These are phyloP conservation scores for Drosophila prosaltans DNA, from an alignment of 1,140 invertebrate genomes.

Conservation along the genomic window DNA sequence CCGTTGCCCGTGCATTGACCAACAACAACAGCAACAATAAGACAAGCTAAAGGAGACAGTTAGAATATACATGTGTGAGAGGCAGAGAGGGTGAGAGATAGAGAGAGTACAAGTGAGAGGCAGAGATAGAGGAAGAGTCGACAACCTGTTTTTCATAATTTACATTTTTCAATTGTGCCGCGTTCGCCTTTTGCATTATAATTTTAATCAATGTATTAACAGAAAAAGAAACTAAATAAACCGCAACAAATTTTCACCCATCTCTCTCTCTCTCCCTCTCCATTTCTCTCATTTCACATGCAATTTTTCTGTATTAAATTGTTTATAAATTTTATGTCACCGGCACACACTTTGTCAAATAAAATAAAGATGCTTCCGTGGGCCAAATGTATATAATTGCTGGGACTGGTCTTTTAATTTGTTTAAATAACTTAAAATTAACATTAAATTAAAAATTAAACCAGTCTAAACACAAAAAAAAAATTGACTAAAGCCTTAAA, in stretches of 20 bases:
- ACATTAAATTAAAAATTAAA: slow-evolving; percentile 20
- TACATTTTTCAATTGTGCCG: slow-evolving; percentile 49
- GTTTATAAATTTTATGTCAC: slow-evolving; percentile 15
- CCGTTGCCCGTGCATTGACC: slow-evolving; percentile 48
- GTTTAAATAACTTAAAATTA: slow-evolving; percentile 52
- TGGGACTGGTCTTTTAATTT: slow-evolving; percentile 20
- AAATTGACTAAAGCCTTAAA: neutral
- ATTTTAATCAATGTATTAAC: slow-evolving; percentile 22
- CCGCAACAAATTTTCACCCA: slow-evolving; percentile 14
- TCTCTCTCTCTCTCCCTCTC: neutral
- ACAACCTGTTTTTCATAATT: slow-evolving; percentile 55
- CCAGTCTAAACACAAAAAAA: slow-evolving; percentile 11
- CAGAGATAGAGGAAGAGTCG: slow-evolving; percentile 10
- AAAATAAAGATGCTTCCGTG: slow-evolving; percentile 22
- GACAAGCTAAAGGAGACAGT: slow-evolving; percentile 23
- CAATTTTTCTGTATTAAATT: neutral
- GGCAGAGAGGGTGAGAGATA: neutral
- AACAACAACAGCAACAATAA: slow-evolving; percentile 41
- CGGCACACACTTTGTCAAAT: slow-evolving; percentile 32
- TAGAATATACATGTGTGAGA: neutral
- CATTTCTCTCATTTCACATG: neutral
- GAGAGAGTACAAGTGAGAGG: neutral
- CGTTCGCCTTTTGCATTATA: slow-evolving; percentile 11
- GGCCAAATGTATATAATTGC: slow-evolving; percentile 12
- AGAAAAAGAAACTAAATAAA: slow-evolving; percentile 11